Base-by-base conservation (phyloP, 2,797 vertebrate genomes). In the Salmo trutta region DNA sequence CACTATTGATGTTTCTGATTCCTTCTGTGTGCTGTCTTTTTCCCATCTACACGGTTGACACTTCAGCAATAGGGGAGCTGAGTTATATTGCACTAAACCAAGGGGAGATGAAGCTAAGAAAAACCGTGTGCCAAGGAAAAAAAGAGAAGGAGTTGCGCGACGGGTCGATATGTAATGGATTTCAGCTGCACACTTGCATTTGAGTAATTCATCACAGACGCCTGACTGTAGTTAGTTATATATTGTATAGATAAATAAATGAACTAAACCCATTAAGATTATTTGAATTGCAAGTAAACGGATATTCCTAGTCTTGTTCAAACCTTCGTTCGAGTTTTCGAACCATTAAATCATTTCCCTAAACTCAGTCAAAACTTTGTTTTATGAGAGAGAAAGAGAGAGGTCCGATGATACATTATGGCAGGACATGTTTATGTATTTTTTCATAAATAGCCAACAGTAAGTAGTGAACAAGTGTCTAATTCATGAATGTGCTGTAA, bases 261-360 rank as follows among this genome's bases (percentile, higher is more conserved):
- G 65, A 86, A 87, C 75, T 77, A 80, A 89, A 77, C 70, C 83
- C 80, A 87, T 90, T 88, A 86, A 51, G 74, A 80, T 83, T 75
- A 91, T 88, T 86, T 90, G 84, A 90, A 83, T 84, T 81, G 76
- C 52, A 85, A 82, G 86, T 85, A 77, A 80, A 82, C 81, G 71
- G 75, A 76, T 83, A 83, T 70, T 62, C 71, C 54, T 66, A 36
- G 41, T 73, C 65, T 75, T 70, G 53, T 36, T 31, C 8, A 56
- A 52, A 51, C 6, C 59, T 70, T 59, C 2, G 41, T 47, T 47
- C 0, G 8, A 47, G 12, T 29, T 88, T 75, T 72, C 52, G 75
- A 78, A 81, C 41, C 8, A 29, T 29, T 66, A 36, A 54, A 69
- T 21, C 31, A 72, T 54, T 1, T 24, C 19, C 19, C 7, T 17